phyloP scores from a whole-genome alignment of 2,113 vertebrate species.

The Camelus bactrianus region DNA sequence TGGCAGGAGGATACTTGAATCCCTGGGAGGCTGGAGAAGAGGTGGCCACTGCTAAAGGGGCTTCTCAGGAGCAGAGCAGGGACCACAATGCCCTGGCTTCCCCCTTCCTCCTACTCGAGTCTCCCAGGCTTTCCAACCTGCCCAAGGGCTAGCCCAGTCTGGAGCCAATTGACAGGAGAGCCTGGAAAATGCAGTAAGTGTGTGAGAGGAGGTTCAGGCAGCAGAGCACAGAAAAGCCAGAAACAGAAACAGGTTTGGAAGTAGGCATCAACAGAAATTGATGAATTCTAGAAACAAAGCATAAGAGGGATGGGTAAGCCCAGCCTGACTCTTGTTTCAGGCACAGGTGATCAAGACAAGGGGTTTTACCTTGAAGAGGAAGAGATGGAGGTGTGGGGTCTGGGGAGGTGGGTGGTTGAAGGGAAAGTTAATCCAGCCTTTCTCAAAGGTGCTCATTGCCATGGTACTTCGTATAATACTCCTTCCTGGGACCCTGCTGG shows the following conservation, averaged over 20 bases:
- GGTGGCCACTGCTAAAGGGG: fast-evolving
- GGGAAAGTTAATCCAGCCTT: background rate
- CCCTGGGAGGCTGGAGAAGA: background rate
- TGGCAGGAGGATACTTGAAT: background rate
- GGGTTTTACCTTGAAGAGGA: background rate
- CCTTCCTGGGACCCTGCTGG: background rate
- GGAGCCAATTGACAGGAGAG: background rate
- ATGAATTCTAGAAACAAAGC: background rate
- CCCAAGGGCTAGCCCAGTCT: background rate
- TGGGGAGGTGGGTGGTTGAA: no score
- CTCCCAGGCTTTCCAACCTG: background rate
- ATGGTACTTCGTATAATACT: no score
- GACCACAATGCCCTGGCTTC: background rate
- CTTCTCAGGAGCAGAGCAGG: background rate
- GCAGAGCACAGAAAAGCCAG: background rate
- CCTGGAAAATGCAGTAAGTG: background rate
- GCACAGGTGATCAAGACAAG: background rate
- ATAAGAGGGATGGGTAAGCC: background rate
- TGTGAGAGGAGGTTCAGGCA: background rate
- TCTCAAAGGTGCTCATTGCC: background rate
- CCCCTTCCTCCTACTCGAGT: no score
- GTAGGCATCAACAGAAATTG: background rate
- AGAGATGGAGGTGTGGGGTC: background rate
- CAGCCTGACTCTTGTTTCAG: background rate
- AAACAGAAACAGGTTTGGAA: background rate